A percentile compares a stretch with the other conserved stretches of the same genome.
Evolutionary conservation across 2,888 invertebrate genomes (phyloP).

Genomic region (Eumerus sabulonum): DNA sequence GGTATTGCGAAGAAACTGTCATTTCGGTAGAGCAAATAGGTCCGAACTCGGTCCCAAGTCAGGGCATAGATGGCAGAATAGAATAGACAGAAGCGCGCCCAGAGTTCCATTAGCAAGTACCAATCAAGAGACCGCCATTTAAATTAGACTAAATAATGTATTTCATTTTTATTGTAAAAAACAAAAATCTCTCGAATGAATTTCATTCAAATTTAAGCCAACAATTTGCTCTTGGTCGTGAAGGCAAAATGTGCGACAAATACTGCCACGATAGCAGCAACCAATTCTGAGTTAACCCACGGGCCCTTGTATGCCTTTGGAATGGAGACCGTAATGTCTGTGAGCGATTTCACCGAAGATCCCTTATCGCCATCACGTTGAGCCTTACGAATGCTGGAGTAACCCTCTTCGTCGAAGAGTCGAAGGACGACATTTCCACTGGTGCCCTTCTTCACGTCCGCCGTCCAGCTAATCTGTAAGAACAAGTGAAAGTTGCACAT

Average conservation of each 20-base stretch:
- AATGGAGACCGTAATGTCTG: slow-evolving; percentile 85
- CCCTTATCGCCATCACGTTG: slow-evolving; percentile 85
- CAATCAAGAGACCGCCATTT: too few relatives aligned
- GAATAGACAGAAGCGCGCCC: too few relatives aligned
- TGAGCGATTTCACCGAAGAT: slow-evolving; percentile 83
- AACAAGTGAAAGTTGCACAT: not conserved
- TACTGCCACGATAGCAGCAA: slow-evolving; percentile 89
- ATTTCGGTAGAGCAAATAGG: too few relatives aligned
- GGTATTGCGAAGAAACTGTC: too few relatives aligned
- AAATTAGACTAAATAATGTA: slow-evolving; percentile 4
- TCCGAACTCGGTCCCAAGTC: too few relatives aligned
- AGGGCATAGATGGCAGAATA: too few relatives aligned
- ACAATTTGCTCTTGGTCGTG: slow-evolving; percentile 88
- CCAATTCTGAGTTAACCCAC: slow-evolving; percentile 94
- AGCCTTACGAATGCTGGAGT: slow-evolving; percentile 90
- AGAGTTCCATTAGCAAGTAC: too few relatives aligned
- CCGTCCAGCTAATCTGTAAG: slow-evolving; percentile 93
- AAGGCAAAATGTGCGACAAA: slow-evolving; percentile 93
- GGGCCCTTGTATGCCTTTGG: slow-evolving; percentile 93
- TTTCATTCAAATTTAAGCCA: slow-evolving; percentile 82
- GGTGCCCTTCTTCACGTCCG: slow-evolving; percentile 89
- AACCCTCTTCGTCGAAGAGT: slow-evolving; percentile 95
- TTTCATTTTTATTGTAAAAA: slow-evolving; percentile 52
- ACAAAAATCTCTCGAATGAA: slow-evolving; percentile 74
- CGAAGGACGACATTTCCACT: slow-evolving; percentile 90